Percentiles rank a stretch among this genome's conserved stretches.
Conservation (phyloP, 2,797 vertebrate genomes). For the Rhincodon typus region DNA sequence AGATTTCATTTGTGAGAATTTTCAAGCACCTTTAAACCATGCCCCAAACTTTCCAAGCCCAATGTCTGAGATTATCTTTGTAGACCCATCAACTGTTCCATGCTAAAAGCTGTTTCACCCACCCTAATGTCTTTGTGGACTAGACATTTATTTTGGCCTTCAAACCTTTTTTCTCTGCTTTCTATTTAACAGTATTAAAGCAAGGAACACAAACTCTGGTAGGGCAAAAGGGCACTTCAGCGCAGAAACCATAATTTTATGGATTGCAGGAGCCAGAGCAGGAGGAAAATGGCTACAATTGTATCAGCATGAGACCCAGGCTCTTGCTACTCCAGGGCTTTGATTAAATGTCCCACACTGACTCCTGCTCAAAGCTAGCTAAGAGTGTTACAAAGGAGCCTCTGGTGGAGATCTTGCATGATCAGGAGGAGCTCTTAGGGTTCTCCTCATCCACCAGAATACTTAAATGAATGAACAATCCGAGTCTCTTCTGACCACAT, state of each 20-base stretch:
- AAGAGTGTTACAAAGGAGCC: neutral
- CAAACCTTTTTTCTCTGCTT: neutral
- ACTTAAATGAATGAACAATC: neutral
- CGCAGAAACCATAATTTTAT: neutral
- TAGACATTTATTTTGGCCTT: neutral
- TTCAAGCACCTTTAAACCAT: neutral
- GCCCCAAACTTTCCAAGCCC: neutral
- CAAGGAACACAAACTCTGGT: neutral
- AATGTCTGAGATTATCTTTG: neutral
- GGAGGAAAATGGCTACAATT: neutral
- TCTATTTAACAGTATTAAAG: neutral
- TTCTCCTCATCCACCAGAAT: neutral
- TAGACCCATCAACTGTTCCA: neutral
- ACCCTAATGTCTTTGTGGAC: neutral
- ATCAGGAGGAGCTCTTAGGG: neutral
- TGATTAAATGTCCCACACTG: neutral
- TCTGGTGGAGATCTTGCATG: neutral
- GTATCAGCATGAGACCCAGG: neutral
- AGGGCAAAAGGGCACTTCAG: neutral
- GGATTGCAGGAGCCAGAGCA: neutral
- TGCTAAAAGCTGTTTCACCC: neutral
- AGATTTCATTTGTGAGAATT: neutral
- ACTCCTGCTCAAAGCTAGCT: neutral
- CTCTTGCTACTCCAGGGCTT: neutral
- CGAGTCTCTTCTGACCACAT: too few species aligned